phyloP scores from a whole-genome alignment of 2,113 vertebrate species.

The Turdus rufiventris region DNA sequence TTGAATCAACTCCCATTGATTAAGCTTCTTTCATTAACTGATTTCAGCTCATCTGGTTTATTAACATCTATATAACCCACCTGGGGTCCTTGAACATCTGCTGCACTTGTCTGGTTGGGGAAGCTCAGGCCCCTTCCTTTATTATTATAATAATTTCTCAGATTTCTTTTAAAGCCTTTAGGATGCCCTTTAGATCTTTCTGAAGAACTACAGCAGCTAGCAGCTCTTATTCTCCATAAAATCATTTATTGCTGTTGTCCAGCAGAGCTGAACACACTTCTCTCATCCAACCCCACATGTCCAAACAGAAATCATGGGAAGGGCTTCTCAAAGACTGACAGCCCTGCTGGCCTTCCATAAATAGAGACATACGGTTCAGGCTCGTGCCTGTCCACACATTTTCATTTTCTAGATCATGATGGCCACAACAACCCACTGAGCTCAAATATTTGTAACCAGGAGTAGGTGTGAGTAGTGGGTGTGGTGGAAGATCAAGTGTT shows the following conservation, averaged over 20 bases:
- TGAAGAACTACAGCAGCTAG: neutral
- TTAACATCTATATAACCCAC: slow-evolving; percentile 27
- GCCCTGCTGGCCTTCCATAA: neutral
- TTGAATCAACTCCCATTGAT: slow-evolving; percentile 11
- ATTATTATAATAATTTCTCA: neutral
- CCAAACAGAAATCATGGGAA: neutral
- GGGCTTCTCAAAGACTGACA: neutral
- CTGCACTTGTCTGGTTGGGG: neutral
- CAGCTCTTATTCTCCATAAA: neutral
- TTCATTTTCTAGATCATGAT: neutral
- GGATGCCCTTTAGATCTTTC: neutral
- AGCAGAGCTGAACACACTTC: neutral
- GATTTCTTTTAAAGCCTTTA: neutral
- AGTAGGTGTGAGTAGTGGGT: neutral
- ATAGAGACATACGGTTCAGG: neutral
- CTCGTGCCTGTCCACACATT: neutral
- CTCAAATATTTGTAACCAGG: neutral
- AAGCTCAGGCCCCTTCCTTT: neutral
- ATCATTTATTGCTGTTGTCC: neutral
- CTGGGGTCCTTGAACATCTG: slow-evolving; percentile 11
- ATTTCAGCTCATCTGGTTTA: slow-evolving; percentile 34
- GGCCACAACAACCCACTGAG: neutral
- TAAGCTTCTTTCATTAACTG: slow-evolving; percentile 30
- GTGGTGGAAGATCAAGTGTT: neutral
- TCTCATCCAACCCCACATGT: neutral